Evolutionary conservation across 2,888 invertebrate genomes (phyloP).

Genomic region (Agriotes lineatus): DNA sequence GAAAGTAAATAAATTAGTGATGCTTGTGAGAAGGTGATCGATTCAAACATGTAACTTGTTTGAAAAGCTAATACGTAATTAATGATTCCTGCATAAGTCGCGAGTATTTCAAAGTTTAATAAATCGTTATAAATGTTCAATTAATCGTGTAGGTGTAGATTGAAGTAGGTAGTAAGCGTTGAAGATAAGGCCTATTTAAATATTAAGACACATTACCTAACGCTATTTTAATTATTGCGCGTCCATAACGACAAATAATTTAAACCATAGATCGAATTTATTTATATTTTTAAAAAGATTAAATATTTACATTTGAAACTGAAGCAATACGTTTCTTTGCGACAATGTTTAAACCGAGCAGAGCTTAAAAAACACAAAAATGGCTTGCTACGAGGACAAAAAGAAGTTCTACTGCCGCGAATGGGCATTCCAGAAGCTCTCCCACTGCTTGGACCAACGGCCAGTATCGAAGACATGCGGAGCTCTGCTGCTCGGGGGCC

Average conservation of each 20-base stretch:
- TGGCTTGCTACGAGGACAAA: slow-evolving; percentile 70
- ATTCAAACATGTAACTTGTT: slow-evolving; percentile 18
- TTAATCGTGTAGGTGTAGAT: slow-evolving; percentile 32
- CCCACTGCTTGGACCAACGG: slow-evolving; percentile 90
- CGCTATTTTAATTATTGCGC: slow-evolving; percentile 29
- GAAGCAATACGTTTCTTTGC: slow-evolving; percentile 28
- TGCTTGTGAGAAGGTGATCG: slow-evolving; percentile 39
- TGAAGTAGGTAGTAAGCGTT: slow-evolving; percentile 16
- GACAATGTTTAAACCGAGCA: slow-evolving; percentile 14
- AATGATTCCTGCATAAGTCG: neutral
- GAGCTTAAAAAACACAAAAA: slow-evolving; percentile 39
- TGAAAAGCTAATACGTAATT: slow-evolving; percentile 25
- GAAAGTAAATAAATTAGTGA: slow-evolving; percentile 9
- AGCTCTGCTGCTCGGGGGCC: slow-evolving; percentile 86
- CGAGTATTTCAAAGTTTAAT: slow-evolving; percentile 8
- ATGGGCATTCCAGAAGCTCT: slow-evolving; percentile 95
- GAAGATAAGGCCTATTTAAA: slow-evolving; percentile 32
- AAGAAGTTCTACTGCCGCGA: slow-evolving; percentile 91
- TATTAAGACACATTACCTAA: slow-evolving; percentile 24
- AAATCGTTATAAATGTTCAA: slow-evolving; percentile 31
- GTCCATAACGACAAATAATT: slow-evolving; percentile 43
- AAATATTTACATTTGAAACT: slow-evolving; percentile 8
- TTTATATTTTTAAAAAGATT: slow-evolving; percentile 29
- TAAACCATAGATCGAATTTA: slow-evolving; percentile 23
- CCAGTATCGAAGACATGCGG: slow-evolving; percentile 89